Evolutionary conservation across 2,888 invertebrate genomes (phyloP).

Genomic region (Phortica magna): DNA sequence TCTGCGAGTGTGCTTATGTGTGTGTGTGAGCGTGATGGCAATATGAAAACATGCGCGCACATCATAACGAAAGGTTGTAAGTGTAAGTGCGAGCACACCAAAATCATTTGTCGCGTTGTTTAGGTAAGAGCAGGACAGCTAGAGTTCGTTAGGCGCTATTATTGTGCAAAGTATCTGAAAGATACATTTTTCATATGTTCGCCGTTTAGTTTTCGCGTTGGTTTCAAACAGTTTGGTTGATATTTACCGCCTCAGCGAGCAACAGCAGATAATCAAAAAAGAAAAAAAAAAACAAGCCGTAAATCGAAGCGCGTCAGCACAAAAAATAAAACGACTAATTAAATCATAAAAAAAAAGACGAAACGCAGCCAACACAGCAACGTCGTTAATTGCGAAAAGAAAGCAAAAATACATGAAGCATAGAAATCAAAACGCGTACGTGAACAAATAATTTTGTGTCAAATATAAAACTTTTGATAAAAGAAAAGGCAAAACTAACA

Average conservation of each 20-base stretch:
- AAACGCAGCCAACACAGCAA: not conserved
- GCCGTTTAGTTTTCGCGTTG: conserved; percentile 62
- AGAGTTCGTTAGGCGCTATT: conserved; percentile 18
- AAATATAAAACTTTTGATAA: not conserved
- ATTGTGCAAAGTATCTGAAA: conserved; percentile 41
- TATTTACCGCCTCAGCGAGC: conserved; percentile 31
- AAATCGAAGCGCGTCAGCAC: not conserved
- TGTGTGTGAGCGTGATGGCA: not conserved
- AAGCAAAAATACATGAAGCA: not conserved
- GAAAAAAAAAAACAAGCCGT: not conserved
- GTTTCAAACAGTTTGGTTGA: conserved; percentile 73
- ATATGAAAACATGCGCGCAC: not conserved
- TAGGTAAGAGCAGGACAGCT: conserved; percentile 29
- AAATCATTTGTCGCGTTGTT: conserved; percentile 16
- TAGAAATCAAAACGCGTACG: conserved; percentile 7
- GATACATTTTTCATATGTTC: conserved; percentile 43
- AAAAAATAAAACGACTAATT: conserved; percentile 26
- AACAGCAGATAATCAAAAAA: conserved; percentile 44
- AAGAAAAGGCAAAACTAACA: not conserved
- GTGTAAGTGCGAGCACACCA: conserved; percentile 43
- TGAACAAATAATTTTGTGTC: conserved; percentile 24
- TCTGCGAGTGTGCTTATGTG: not conserved
- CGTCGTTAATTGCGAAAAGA: not conserved
- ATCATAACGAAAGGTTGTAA: not conserved
- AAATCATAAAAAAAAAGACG: conserved; percentile 10